phyloP scores from a whole-genome alignment of 1,140 invertebrate species.

The Catajapyx aquilonaris region DNA sequence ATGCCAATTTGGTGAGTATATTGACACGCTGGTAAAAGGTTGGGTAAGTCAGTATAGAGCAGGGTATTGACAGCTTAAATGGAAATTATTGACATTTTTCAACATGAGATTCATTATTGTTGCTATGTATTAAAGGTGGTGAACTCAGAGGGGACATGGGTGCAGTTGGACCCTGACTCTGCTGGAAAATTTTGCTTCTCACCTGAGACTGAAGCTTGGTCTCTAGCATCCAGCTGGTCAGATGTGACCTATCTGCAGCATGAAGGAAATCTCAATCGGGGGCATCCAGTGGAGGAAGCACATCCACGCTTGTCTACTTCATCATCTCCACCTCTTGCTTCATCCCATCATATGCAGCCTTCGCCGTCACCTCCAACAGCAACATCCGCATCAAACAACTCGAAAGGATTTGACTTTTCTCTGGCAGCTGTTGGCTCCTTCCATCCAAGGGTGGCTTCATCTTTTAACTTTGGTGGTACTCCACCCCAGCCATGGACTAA shows the following conservation, averaged over 20 bases:
- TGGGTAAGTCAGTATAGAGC: too few species aligned
- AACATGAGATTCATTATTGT: too few species aligned
- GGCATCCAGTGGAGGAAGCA: too few species aligned
- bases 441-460: constrained; percentile 11
- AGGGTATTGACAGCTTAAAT: too few species aligned
- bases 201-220: constrained; percentile 48
- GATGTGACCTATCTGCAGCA: constrained; percentile 46
- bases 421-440: constrained; percentile 11
- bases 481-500: constrained; percentile 13
- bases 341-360: too few species aligned
- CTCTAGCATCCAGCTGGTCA: constrained; percentile 40
- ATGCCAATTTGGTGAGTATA: too few species aligned
- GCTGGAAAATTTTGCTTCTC: constrained; percentile 45
- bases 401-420: constrained; percentile 38
- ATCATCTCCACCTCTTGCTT: too few species aligned
- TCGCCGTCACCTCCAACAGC: too few species aligned
- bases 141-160: constrained; percentile 43
- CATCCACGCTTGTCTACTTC: too few species aligned
- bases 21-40: too few species aligned
- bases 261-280: constrained; percentile 24
- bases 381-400: too few species aligned
- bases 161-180: constrained; percentile 37
- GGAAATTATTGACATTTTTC: too few species aligned
- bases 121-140: constrained; percentile 19
- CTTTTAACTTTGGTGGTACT: constrained; percentile 5